Evolutionary conservation across 2,113 vertebrate genomes (phyloP), one percentile per base, ranked within the genome.

Genomic region (Sinocyclocheilus maitianheensis): DNA sequence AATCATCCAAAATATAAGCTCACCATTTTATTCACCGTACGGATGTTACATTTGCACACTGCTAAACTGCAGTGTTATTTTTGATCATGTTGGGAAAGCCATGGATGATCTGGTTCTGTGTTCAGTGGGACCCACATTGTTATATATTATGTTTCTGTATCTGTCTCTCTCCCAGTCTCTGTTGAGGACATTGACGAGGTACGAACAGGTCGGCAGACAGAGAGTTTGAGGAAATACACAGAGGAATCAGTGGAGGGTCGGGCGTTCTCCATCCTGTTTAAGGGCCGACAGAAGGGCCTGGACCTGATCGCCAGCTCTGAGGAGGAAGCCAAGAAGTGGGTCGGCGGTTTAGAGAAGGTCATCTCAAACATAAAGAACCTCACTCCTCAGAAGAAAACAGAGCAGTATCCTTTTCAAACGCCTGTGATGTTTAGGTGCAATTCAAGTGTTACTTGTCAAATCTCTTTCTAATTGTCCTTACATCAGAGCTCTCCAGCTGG

Each of bases 221-320:
- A 99, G 89, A 97, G 97, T 74, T 90, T 99, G 92, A 96, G 93
- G 94, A 98, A 97, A 92, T 94, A 95, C 20, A 97, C 97, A 18
- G 95, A 96, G 2, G 96, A 97, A 18, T 86, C 94, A n/a, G 94
- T 96, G 0, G 96, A 96, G 86, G 82, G 93, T 13, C 95, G 95
- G 84, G 98, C 97, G 92, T 99, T 99, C 94, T 96, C 97, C 85
- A 97, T 99, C 55, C n/a, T 97, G 90, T 99, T 99, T 91, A 99
- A 97, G 92, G 94, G 96, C 82, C 94, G 92, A 34, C 94, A 94
- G 81, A 99, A 95, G 89, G 97, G 95, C 87, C 94, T 99, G 77
- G 97, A 99, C 92, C 96, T 99, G 89, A 96, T 99, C 0, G 97
- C 98, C 0, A 94, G 90, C 8, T 96, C 96, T 0, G 94, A 96